Percentiles rank a stretch among this genome's conserved stretches.
Conservation (phyloP, 2,113 vertebrate species). For the Pongo pygmaeus region DNA sequence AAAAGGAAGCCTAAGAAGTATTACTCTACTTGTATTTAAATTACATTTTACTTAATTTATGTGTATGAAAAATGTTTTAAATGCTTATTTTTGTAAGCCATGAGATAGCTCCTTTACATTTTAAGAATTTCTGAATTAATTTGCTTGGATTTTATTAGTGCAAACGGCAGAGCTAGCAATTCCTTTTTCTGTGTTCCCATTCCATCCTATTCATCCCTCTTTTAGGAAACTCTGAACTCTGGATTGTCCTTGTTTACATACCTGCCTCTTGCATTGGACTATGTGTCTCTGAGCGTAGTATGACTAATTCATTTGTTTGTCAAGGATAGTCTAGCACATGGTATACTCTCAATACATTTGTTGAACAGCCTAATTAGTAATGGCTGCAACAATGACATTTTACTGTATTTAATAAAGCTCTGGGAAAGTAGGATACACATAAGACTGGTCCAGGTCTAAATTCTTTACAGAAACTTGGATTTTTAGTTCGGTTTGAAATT, state of each 20-base stretch:
- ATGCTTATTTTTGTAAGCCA: neutral
- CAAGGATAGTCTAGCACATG: neutral
- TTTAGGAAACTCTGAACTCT: neutral
- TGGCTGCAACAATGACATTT: neutral
- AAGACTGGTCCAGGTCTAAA: neutral
- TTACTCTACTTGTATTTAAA: neutral
- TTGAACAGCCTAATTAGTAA: neutral
- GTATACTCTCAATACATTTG: neutral
- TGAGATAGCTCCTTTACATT: neutral
- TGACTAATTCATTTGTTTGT: neutral
- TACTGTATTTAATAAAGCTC: neutral
- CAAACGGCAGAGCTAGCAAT: neutral
- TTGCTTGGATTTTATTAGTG: neutral
- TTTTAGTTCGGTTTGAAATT: slow-evolving; percentile 11
- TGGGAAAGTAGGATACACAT: neutral
- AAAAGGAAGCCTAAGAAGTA: neutral
- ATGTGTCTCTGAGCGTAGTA: fast-evolving
- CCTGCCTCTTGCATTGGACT: neutral
- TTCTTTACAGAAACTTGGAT: neutral
- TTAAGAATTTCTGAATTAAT: neutral
- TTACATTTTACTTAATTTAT: neutral
- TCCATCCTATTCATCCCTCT: neutral
- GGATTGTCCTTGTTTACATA: neutral
- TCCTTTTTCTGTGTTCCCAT: neutral
- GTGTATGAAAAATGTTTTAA: neutral